Conservation (phyloP, 2,888 invertebrate species). For the Crepidodera aurea region DNA sequence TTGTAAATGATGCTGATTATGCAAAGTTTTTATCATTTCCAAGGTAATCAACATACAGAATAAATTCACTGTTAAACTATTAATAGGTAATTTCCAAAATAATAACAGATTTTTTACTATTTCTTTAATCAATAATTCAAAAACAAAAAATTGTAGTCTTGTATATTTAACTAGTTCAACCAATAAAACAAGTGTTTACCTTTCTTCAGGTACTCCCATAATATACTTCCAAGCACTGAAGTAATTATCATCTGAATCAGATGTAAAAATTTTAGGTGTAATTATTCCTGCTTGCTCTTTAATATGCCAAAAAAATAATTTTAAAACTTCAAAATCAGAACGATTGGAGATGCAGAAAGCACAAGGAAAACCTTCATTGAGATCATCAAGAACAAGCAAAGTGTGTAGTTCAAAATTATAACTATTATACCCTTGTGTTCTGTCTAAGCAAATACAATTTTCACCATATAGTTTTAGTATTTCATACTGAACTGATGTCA, state of each 20-base stretch:
- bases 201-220: constrained; percentile 13
- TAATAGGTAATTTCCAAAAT: too few relatives aligned
- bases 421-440: constrained; percentile 41
- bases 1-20: too few relatives aligned
- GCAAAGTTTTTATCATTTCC: too few relatives aligned
- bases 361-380: constrained; percentile 45
- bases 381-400: constrained; percentile 40
- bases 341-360: constrained; percentile 42
- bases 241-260: constrained; percentile 43
- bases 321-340: constrained; percentile 34
- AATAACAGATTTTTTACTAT: too few relatives aligned
- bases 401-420: constrained; percentile 43
- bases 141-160: too few relatives aligned
- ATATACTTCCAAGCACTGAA: constrained; percentile 39
- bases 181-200: too few relatives aligned
- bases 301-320: constrained; percentile 35
- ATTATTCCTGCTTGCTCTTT: constrained; percentile 35
- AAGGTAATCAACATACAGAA: too few relatives aligned
- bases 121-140: too few relatives aligned
- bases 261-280: constrained; percentile 44
- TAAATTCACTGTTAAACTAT: too few relatives aligned
- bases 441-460: constrained; percentile 47
- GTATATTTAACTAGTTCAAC: too few relatives aligned
- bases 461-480: constrained; percentile 44
- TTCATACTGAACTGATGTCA: constrained; percentile 44